Percentiles rank a stretch among this genome's conserved stretches.
phyloP scores from a whole-genome alignment of 2,113 vertebrate species.

The Heterocephalus glaber region DNA sequence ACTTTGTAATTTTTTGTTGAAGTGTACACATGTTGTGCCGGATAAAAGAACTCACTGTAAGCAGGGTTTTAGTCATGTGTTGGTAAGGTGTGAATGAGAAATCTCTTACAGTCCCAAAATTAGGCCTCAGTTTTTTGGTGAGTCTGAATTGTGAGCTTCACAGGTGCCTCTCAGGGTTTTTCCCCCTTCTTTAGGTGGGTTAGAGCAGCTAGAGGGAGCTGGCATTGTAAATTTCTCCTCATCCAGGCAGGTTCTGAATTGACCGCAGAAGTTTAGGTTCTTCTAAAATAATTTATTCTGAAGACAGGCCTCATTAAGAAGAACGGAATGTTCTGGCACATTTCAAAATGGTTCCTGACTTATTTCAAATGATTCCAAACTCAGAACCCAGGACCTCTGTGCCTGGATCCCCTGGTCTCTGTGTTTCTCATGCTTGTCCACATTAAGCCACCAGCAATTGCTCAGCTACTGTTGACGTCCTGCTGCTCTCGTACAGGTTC shows the following conservation, averaged over 20 bases:
- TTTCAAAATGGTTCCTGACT: neutral
- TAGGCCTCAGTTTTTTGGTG: neutral
- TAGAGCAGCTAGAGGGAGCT: neutral
- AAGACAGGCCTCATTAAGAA: neutral
- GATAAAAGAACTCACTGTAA: neutral
- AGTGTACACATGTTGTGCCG: neutral
- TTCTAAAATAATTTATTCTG: neutral
- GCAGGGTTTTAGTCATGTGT: neutral
- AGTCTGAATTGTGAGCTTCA: neutral
- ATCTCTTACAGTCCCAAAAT: neutral
- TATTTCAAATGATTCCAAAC: neutral
- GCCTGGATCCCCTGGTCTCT: neutral
- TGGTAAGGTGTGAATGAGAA: neutral
- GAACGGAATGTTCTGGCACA: neutral
- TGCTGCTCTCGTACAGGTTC: neutral
- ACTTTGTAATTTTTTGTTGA: neutral
- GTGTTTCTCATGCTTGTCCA: neutral
- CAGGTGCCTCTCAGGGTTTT: neutral
- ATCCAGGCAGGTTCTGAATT: neutral
- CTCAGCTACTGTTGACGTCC: neutral
- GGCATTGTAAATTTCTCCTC: neutral
- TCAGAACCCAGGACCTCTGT: neutral
- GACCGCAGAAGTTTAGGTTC: neutral
- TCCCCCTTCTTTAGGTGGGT: neutral
- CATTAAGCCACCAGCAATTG: neutral